Evolutionary conservation across 1,140 invertebrate species (phyloP), one percentile per base, ranked within the genome.

Genomic region (Grapholita molesta): DNA sequence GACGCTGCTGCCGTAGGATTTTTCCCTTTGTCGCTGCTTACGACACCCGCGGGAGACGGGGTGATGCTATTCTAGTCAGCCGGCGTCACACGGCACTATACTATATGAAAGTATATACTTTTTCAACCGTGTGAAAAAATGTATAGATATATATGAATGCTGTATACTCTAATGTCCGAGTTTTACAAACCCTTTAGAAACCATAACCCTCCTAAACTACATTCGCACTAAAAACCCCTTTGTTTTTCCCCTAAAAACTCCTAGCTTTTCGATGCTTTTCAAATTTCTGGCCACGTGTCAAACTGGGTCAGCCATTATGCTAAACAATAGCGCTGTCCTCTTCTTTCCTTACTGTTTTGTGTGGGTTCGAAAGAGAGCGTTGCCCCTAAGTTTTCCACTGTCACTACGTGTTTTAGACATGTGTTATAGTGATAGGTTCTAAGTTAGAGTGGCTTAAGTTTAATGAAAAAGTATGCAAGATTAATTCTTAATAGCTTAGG

Each of bases 271-370:
- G n/a, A 57, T 23, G 55, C 55, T 61, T 61, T 61, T 61, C 55
- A 61, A 30, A 61, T 4, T 52, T 52, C 25, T 61, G 25, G 55
- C 55, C 28, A 61, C 55, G 55, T 61, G 55, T 61, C 55, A 8
- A 61, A 61, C 24, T 61, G 18, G 55, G 55, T 61, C 55, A 61
- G 9, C 55, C 15, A 61, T 61, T 61, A 55, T 55, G 53, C 24
- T 28, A 61, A 30, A 18, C 25, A 61, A 61, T 15, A 18, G 24
- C n/a, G 12, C 28, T 61, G 55, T 61, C 55, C 15, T 61, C 25
- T 28, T 61, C 25, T 30, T 12, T n/a, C 55, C 30, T 28, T 3
- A 11, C 5, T 15, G 55, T 28, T 61, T 61, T 18, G 6, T 30
- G 28, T n/a, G 24, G 11, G 55, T 15, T 25, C 3, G 55, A 61